Evolutionary conservation across 2,888 invertebrate genomes (phyloP).

Genomic region (Callinectes sapidus): DNA sequence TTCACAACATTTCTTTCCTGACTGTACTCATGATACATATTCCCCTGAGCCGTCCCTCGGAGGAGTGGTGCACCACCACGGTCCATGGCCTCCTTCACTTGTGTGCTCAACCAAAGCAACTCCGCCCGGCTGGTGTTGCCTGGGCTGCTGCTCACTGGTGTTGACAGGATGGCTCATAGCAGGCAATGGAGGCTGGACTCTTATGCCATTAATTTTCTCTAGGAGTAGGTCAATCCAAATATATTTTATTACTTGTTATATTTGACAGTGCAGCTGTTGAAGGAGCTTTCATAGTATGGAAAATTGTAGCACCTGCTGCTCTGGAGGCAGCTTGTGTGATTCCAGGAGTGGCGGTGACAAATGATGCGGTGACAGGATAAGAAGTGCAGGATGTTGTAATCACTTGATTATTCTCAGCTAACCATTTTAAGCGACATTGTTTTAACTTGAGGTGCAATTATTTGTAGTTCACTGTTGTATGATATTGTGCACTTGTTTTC

Average conservation of each 20-base stretch:
- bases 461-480: neutral
- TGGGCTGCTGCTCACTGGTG: neutral
- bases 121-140: neutral
- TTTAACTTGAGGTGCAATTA: neutral
- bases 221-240: neutral
- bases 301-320: neutral
- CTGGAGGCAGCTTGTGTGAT: constrained; percentile 5
- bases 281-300: neutral
- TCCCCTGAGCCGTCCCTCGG: constrained; percentile 13
- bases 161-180: neutral
- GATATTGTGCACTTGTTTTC: neutral
- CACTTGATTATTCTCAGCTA: neutral
- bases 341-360: neutral
- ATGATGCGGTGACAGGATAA: neutral
- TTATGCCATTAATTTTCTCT: neutral
- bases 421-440: neutral
- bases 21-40: neutral
- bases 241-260: constrained; percentile 9
- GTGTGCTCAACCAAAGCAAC: neutral
- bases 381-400: neutral
- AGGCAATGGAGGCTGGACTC: neutral
- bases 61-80: neutral
- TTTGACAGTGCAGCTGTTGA: neutral
- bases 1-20: neutral
- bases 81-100: neutral